These are phyloP conservation scores for Trochalopteron elliotii DNA, from an alignment of 2,113 vertebrate species.

Conservation along the genomic window DNA sequence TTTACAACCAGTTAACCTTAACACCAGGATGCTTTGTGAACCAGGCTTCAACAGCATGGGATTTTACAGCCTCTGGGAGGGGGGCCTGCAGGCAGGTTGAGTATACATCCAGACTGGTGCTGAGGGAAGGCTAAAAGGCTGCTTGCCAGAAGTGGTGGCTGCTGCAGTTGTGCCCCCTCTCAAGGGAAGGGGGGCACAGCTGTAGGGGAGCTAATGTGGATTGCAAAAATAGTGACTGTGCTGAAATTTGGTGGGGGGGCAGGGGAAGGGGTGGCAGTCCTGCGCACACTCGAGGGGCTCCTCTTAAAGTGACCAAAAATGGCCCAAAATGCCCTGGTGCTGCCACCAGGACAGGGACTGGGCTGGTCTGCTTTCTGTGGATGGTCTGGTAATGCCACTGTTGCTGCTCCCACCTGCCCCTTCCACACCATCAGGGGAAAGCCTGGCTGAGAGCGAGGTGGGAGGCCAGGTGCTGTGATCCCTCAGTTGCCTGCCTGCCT, in stretches of 20 bases:
- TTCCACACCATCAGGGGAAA: not conserved
- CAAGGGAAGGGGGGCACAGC: not conserved
- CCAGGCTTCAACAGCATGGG: conserved; percentile 27
- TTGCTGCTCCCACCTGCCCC: not conserved
- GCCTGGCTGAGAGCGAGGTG: not conserved
- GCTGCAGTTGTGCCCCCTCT: not conserved
- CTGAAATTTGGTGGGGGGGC: not conserved
- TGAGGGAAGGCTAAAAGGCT: not conserved
- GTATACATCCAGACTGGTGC: not conserved
- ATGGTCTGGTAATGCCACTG: not conserved
- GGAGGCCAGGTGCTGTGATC: not conserved
- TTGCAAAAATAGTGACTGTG: not conserved
- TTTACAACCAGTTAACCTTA: conserved; percentile 52
- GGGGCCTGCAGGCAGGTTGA: not conserved
- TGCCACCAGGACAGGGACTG: accelerated
- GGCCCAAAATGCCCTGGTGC: not conserved
- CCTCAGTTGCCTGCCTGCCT: not conserved
- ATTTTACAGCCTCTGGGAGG: conserved; percentile 4
- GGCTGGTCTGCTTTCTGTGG: not conserved
- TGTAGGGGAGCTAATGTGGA: not conserved
- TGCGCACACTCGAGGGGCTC: accelerated
- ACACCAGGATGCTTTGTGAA: conserved; percentile 46
- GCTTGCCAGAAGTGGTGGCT: not conserved
- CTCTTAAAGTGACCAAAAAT: not conserved
- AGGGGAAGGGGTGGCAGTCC: not conserved